Evolutionary conservation across 2,797 vertebrate genomes (phyloP), one percentile per base, ranked within the genome.

Genomic region (Lutjanus campechanus): DNA sequence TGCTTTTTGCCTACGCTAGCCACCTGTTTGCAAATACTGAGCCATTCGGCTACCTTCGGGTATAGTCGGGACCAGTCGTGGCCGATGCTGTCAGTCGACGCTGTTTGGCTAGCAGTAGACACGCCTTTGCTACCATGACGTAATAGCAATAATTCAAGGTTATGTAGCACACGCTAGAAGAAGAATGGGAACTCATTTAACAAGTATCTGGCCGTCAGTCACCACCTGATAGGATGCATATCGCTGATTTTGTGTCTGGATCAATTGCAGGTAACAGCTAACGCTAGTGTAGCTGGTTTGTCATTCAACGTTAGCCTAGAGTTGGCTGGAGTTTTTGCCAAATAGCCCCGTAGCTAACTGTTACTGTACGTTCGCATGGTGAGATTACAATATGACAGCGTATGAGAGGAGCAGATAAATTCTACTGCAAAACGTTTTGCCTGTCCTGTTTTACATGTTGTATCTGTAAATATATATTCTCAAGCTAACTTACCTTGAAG

Each of bases 231-330:
- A 87, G 73, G 82, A 95, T 95, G 94, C 88, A 93, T 54, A 66
- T 94, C 15, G 89, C 54, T 1, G 94, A 95, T 75, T 95, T 95
- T 69, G 78, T 93, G 55, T 94, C 94, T 1, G 94, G 94, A 72
- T 95, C 94, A 1, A 72, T 94, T 55, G 94, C 93, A 93, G 94
- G 94, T 95, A 91, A 91, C 0, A 7, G 53, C 17, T 29, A 8
- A 61, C 3, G 22, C 20, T 17, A 8, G 3, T 15, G 0, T 8
- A 9, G 0, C 2, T 11, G 1, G 46, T 46, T 36, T 62, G 0
- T 22, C 8, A 5, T 19, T 3, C 5, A 54, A 13, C 1, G 25
- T 62, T 47, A 77, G 51, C 62, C 11, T 17, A n/a, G 5, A 66
- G 47, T 16, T 7, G 16, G n/a, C 60, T 0, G 1, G 4, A 7